Base-by-base conservation (phyloP, 2,113 vertebrate genomes). In the Chrysemys picta region DNA sequence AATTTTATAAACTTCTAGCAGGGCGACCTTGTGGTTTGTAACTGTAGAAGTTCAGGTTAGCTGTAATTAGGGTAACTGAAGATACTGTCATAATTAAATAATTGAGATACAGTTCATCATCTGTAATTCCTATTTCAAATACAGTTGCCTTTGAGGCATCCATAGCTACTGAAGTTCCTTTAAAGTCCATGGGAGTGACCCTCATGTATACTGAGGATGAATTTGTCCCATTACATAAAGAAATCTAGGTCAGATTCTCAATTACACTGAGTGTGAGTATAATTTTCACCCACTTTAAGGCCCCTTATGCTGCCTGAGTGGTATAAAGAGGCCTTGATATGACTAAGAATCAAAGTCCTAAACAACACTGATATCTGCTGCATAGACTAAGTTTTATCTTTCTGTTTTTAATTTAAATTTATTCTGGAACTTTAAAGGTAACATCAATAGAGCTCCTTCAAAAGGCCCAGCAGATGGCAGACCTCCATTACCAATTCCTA, bases 401-500 rank as follows among this genome's bases (percentile, higher is more conserved):
- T 85, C 83, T 52, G 17, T 5, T 62, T 94, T 95, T 62, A 82
- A 88, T 62, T 62, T 62, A 88, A 85, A 57, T 89, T 59, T 89
- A 2, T 27, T 16, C 38, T 93, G 0, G 47, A 25, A 35, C 78
- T 94, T 94, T 83, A 47, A 95, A 94, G 96, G 98, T n/a, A 88
- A 59, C 8, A 92, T 93, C 87, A 96, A 94, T 91, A 98, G 98
- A 90, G 96, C 93, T 4, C 98, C 97, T 65, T 95, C 98, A 6
- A 98, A 98, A 96, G 81, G 53, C 2, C 2, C 91, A 52, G 84
- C 88, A 4, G 98, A 99, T 25, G 4, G 79, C 54, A 98, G 98
- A 38, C 95, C 97, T 47, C 98, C 97, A 0, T 4, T 97, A 81
- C 98, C 98, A 5, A 38, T 97, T 87, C 98, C 98, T 1, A 96